These are phyloP conservation scores for Drosophila trapezifrons DNA, from an alignment of 1,140 invertebrate genomes.

Conservation along the genomic window DNA sequence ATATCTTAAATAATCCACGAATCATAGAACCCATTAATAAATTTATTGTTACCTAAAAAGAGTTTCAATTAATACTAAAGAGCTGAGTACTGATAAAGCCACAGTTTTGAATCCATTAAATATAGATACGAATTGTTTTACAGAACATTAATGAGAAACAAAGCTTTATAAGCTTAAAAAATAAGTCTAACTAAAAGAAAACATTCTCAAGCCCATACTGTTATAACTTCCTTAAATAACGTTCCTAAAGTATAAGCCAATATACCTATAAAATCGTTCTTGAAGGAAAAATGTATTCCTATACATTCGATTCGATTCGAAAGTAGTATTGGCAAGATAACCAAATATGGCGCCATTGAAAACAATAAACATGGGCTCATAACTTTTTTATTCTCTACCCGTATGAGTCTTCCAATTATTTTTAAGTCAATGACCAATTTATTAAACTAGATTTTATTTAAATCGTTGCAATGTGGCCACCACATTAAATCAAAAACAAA, in stretches of 20 bases:
- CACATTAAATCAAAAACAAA: slow-evolving; percentile 19
- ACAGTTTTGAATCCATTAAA: background rate
- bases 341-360: background rate
- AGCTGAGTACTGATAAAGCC: too few species aligned
- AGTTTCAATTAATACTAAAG: background rate
- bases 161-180: background rate
- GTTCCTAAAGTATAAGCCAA: too few species aligned
- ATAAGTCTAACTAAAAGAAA: too few species aligned
- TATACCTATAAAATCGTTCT: background rate
- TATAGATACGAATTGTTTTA: too few species aligned
- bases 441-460: slow-evolving; percentile 18
- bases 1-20: too few species aligned
- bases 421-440: slow-evolving; percentile 13
- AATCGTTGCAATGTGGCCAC: slow-evolving; percentile 10
- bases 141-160: too few species aligned
- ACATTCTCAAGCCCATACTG: background rate
- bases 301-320: background rate
- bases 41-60: too few species aligned
- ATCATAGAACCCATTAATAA: too few species aligned
- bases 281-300: background rate
- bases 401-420: slow-evolving; percentile 5
- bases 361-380: background rate
- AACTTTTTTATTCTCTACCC: background rate
- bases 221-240: background rate
- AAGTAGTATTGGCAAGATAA: background rate